Evolutionary conservation across 2,797 vertebrate genomes (phyloP), one percentile per base, ranked within the genome.

Genomic region (Setipinna tenuifilis): DNA sequence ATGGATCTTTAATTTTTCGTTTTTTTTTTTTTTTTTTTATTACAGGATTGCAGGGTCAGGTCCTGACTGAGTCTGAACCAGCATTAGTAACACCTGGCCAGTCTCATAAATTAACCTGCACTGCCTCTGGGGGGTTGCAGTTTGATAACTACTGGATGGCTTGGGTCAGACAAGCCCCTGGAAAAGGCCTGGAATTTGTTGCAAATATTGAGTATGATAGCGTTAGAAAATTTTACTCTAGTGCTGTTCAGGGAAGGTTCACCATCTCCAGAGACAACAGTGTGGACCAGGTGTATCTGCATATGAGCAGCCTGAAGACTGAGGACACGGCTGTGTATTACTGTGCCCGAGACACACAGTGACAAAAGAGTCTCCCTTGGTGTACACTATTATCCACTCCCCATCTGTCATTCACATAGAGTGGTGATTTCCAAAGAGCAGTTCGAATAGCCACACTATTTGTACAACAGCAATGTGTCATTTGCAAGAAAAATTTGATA

Each of bases 231-330:
- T 84, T 23, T 80, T 89, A 87, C 12, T 83, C 68, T 6, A 83
- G 54, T 61, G 75, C 87, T 1, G 61, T 83, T 82, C 50, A 90
- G 16, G 71, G 84, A 68, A 12, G 87, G 21, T 82, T 86, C 85
- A 89, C 82, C 62, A 89, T 89, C 68, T 87, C 82, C 65, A 90
- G 86, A 90, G 86, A 90, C 87, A 83, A 89, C 71, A 90, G 19
- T 59, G 90, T 78, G 16, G 88, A 83, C 41, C 86, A 87, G 85
- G 21, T 88, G 71, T 82, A 85, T 75, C 88, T 89, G 57, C 84
- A 92, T 59, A 86, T 90, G 65, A 90, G 59, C 85, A 90, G 84
- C 17, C 35, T 85, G 68, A 91, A 80, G 82, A 61, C 87, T 82
- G 86, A 89, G 87, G 91, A 88, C 46, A 50, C 82, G 23, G 83